Base-by-base conservation (phyloP, 1,140 invertebrate species). In the Achatina immaculata region DNA sequence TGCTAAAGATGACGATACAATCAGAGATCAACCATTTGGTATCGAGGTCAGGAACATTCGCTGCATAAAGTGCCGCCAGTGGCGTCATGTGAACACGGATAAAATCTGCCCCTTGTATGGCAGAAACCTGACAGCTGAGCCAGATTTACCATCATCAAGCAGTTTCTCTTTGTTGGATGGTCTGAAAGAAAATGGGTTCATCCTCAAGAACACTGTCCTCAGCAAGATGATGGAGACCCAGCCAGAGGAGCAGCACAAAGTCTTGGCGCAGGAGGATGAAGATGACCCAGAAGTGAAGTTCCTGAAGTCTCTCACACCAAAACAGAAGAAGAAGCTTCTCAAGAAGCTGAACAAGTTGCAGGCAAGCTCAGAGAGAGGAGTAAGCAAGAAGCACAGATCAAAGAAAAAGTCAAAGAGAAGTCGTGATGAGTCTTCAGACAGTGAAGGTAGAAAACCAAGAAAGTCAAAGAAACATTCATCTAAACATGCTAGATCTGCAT, bases 41-140 rank as follows among this genome's bases (percentile, higher is more conserved):
- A 99, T 99, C 87, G 90, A 93, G 86, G 98, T 99, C 0, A 92
- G 98, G 51, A 99, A 99, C 93, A 98, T 99, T 0, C 93, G 98
- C 28, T 99, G 99, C 89, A 97, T 99, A 45, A 99, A 99, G 91
- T 99, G 99, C 90, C 96, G 98, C 86, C 98, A 99, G 90, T 99
- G 98, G 98, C 99, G 99, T 9, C 99, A 99, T 89, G 97, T 99
- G 62, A 99, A 99, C 90, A 99, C 99, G 89, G 98, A 97, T 94
- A 97, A 96, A 95, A 91, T 97, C 92, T 99, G 98, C 92, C 96
- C 96, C 45, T 93, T 99, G 91, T 99, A 97, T 85, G 88, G 89
- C 3, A 86, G 87, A 81, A 88, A 90, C 73, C 79, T 91, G 0
- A 90, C 90, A 14, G 88, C 87, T 24, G 91, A 92, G 77, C 90